Conservation (phyloP, 2,797 vertebrate species). For the Sebastes iracundus region DNA sequence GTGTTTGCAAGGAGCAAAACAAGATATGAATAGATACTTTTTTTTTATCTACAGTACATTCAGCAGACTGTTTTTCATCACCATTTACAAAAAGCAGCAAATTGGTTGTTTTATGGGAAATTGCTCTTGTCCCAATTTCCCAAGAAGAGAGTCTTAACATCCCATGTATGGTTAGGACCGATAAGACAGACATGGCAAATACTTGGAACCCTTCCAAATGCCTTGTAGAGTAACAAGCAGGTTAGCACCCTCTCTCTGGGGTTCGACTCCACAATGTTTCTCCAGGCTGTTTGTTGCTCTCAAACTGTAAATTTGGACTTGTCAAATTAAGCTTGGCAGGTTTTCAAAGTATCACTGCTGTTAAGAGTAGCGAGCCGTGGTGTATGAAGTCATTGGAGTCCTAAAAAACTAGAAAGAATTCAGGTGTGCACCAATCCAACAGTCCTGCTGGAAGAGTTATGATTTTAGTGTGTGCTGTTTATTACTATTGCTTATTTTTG, state of each 20-base stretch:
- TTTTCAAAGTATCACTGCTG: neutral
- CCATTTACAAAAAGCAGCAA: neutral
- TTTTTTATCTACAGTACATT: neutral
- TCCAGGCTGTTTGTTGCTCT: neutral
- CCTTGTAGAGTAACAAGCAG: neutral
- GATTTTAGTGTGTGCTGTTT: neutral
- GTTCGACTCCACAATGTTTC: neutral
- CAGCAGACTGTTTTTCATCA: neutral
- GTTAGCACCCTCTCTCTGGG: neutral
- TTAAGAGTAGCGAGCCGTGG: neutral
- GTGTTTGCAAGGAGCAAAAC: neutral
- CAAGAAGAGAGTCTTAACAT: neutral
- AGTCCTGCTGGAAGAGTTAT: neutral
- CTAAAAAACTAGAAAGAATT: neutral
- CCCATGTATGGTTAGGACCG: neutral
- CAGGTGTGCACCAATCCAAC: neutral
- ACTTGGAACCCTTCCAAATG: neutral
- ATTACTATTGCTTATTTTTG: neutral
- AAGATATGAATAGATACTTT: neutral
- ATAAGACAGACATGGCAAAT: neutral
- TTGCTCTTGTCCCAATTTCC: neutral
- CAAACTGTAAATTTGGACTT: neutral
- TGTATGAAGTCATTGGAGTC: neutral
- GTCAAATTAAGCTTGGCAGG: neutral
- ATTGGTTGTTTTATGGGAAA: neutral